Conservation (phyloP, 2,113 vertebrate species). For the Onychostoma macrolepis region DNA sequence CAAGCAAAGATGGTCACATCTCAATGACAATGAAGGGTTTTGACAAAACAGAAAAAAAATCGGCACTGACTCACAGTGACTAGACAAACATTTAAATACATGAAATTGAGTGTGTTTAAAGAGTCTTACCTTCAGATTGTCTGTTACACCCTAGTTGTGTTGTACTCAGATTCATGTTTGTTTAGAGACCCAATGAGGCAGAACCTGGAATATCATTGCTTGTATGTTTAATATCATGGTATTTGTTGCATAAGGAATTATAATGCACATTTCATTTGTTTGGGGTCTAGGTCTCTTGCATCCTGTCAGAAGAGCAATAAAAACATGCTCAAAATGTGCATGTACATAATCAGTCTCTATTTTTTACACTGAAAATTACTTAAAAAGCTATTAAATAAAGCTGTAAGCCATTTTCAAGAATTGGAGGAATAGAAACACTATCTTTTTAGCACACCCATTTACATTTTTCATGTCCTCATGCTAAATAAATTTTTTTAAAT, state of each 20-base stretch:
- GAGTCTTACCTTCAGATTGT: slow-evolving; percentile 92
- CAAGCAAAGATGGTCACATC: slow-evolving; percentile 61
- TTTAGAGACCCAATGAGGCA: slow-evolving; percentile 99
- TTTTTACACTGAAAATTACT: background rate
- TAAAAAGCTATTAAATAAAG: background rate
- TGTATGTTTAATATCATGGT: slow-evolving; percentile 92
- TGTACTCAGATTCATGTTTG: slow-evolving; percentile 99
- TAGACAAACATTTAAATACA: slow-evolving; percentile 69
- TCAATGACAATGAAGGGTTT: slow-evolving; percentile 64
- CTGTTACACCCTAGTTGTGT: slow-evolving; percentile 99
- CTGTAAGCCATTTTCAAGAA: background rate
- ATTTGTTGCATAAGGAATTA: slow-evolving; percentile 81
- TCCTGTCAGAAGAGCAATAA: slow-evolving; percentile 71
- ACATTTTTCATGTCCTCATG: background rate
- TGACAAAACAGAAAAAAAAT: slow-evolving; percentile 49
- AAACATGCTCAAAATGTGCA: slow-evolving; percentile 25
- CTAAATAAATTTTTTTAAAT: background rate
- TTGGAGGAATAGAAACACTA: no score
- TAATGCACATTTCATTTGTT: slow-evolving; percentile 64
- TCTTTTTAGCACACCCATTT: background rate
- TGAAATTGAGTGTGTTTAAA: slow-evolving; percentile 57
- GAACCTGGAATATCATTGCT: slow-evolving; percentile 99
- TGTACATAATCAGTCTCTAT: background rate
- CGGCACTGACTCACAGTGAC: slow-evolving; percentile 63
- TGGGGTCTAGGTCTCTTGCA: slow-evolving; percentile 64